These are phyloP conservation scores for Malacosoma neustria DNA, from an alignment of 2,888 invertebrate species.

Conservation along the genomic window DNA sequence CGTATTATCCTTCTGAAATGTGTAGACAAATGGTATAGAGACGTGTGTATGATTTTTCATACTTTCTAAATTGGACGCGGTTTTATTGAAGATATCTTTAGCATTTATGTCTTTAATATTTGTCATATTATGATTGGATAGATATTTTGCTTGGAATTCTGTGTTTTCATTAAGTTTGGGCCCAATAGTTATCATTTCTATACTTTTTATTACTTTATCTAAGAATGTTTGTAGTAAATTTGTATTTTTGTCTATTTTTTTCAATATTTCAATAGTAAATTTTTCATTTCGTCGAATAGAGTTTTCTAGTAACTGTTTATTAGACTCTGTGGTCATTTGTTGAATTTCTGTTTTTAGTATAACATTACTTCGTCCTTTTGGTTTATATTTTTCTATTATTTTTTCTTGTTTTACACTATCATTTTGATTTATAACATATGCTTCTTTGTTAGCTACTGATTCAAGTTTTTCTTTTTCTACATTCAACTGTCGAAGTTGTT, in stretches of 20 bases:
- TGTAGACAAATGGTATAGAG: conserved; percentile 34
- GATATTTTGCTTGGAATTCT: conserved; percentile 2
- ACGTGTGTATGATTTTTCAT: conserved; percentile 19
- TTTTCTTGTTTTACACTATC: conserved; percentile 5
- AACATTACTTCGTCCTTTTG: conserved; percentile 2
- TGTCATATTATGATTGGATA: conserved; percentile 7
- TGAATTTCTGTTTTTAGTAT: conserved; percentile 7
- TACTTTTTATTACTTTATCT: conserved; percentile 29
- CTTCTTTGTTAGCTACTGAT: conserved; percentile 5
- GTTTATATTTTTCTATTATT: conserved; percentile 3
- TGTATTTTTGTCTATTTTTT: conserved; percentile 50
- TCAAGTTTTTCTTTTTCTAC: conserved; percentile 37
- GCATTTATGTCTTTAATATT: conserved; percentile 8
- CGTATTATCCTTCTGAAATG: conserved; percentile 22
- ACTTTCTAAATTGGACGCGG: conserved; percentile 1
- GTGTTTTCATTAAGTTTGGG: conserved; percentile 1
- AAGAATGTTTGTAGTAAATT: conserved; percentile 39
- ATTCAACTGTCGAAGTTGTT: conserved; percentile 34
- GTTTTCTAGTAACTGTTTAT: conserved; percentile 19
- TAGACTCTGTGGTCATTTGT: conserved; percentile 5
- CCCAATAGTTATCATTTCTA: conserved; percentile 9
- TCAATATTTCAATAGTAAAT: conserved; percentile 40
- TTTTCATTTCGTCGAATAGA: conserved; percentile 40
- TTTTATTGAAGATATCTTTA: not conserved
- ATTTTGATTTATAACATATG: not conserved